Percentiles rank a stretch among this genome's conserved stretches.
phyloP scores from a whole-genome alignment of 2,113 vertebrate species.

The Bos javanicus region DNA sequence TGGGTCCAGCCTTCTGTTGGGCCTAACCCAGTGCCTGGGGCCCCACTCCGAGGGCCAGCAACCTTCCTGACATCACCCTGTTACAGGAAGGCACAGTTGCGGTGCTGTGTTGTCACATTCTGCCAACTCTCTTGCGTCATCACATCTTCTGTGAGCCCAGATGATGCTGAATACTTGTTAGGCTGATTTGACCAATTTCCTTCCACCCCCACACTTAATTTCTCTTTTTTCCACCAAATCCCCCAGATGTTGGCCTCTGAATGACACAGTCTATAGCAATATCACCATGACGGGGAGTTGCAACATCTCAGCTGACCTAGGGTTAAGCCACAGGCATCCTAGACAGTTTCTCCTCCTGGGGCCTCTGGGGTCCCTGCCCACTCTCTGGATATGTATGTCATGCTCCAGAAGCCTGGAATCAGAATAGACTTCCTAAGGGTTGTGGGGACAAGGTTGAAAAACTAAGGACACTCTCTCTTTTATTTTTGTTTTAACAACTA shows the following conservation, averaged over 20 bases:
- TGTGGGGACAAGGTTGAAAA: background rate
- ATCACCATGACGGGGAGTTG: background rate
- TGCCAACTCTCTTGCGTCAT: background rate
- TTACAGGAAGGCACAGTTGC: background rate
- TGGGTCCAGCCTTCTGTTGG: background rate
- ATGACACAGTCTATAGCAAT: constrained; percentile 11
- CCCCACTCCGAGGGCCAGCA: background rate
- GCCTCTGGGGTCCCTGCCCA: background rate
- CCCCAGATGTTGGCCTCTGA: background rate
- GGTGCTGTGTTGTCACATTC: accelerated
- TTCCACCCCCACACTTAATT: background rate
- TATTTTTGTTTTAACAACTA: background rate
- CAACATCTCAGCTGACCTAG: background rate
- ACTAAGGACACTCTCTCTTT: background rate
- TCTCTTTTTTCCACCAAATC: background rate
- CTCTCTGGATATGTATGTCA: background rate
- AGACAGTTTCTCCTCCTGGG: constrained; percentile 4
- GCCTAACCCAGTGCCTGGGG: background rate
- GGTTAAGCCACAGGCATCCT: constrained; percentile 34
- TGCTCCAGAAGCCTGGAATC: background rate
- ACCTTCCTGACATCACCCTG: too few species aligned
- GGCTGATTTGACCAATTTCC: background rate
- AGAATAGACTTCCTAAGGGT: background rate
- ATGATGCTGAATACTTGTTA: background rate
- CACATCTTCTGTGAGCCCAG: background rate